Percentiles rank a stretch among this genome's conserved stretches.
phyloP scores from a whole-genome alignment of 2,113 vertebrate species.

The Actinemys pallida region DNA sequence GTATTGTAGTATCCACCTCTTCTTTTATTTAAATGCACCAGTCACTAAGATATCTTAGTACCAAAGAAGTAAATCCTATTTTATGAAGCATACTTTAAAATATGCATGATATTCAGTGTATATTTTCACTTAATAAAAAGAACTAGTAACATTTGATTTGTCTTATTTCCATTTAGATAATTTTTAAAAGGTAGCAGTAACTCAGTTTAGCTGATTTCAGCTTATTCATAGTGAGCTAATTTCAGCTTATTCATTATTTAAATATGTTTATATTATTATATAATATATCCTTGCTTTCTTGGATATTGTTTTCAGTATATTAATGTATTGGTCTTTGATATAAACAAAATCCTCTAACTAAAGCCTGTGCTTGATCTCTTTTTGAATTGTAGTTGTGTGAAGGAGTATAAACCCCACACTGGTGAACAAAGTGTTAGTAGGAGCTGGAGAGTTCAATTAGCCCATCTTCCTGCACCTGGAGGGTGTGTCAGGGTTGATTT shows the following conservation, averaged over 20 bases:
- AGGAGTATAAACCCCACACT: not conserved
- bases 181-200: not conserved
- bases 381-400: not conserved
- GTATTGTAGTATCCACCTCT: not conserved
- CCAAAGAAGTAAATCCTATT: not conserved
- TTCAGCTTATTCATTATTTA: not conserved
- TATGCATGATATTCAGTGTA: not conserved
- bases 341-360: not conserved
- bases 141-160: not conserved
- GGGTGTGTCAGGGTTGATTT: not conserved
- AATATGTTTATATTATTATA: not conserved
- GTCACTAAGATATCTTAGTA: not conserved
- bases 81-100: not conserved
- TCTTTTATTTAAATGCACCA: not conserved
- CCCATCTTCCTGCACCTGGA: not conserved
- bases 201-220: not conserved
- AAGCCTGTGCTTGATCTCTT: not conserved
- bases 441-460: not conserved
- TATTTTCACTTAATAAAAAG: not conserved
- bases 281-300: not conserved
- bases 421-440: not conserved
- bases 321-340: not conserved
- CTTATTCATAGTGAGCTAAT: not conserved
- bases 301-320: not conserved
- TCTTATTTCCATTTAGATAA: not conserved